Conservation (phyloP, 2,888 invertebrate genomes). For the Bombylius major region DNA sequence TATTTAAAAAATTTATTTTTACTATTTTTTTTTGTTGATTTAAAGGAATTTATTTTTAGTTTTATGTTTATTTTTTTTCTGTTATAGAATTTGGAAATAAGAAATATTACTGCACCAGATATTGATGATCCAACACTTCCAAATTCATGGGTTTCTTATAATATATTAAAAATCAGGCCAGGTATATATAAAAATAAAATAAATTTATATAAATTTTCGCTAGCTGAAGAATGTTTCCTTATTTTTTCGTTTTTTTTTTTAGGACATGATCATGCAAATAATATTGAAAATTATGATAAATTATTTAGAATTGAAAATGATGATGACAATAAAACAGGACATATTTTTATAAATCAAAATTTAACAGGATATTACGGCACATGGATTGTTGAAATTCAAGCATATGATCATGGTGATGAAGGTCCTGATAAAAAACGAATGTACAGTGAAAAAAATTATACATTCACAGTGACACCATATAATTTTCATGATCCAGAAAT, state of each 20-base stretch:
- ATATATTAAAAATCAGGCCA: slow-evolving; percentile 31
- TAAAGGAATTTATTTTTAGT: not conserved
- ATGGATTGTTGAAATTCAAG: slow-evolving; percentile 43
- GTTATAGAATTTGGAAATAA: not conserved
- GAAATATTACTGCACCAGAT: slow-evolving; percentile 39
- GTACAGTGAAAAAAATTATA: slow-evolving; percentile 35
- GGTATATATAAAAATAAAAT: slow-evolving; percentile 15
- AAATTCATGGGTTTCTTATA: slow-evolving; percentile 43
- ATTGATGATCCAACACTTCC: slow-evolving; percentile 41
- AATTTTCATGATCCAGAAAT: slow-evolving; percentile 47
- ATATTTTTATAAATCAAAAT: slow-evolving; percentile 36
- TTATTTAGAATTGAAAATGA: slow-evolving; percentile 30
- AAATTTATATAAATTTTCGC: not conserved
- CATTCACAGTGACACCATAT: slow-evolving; percentile 40
- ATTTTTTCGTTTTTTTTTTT: not conserved
- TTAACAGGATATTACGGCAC: slow-evolving; percentile 46
- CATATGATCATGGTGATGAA: slow-evolving; percentile 41
- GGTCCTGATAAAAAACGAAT: slow-evolving; percentile 23
- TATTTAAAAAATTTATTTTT: not conserved
- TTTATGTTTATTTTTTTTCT: too few species aligned
- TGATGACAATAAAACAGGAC: slow-evolving; percentile 33
- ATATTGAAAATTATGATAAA: slow-evolving; percentile 23
- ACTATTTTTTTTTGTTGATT: not conserved
- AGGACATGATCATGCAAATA: slow-evolving; percentile 11
- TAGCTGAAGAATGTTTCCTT: not conserved